Conservation (phyloP, 2,797 vertebrate species). For the Amblyopsis hoosieri region DNA sequence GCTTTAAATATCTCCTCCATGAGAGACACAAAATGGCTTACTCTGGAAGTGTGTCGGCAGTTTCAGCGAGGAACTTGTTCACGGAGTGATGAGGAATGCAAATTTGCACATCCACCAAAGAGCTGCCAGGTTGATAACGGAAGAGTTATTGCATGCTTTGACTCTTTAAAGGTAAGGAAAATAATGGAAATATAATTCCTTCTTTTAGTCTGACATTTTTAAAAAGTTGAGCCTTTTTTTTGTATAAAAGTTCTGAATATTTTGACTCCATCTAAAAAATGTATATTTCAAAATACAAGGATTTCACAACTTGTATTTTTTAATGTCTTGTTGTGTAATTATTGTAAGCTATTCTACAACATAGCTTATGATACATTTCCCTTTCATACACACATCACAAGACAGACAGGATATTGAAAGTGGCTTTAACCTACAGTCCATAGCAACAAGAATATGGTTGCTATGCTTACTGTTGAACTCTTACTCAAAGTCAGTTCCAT, state of each 20-base stretch:
- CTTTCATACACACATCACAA: conserved; percentile 3
- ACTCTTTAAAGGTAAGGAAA: conserved; percentile 96
- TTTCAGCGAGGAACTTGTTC: conserved; percentile 99
- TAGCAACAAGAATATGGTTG: no score
- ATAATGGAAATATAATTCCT: conserved; percentile 15
- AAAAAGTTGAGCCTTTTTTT: neutral
- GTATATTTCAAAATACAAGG: conserved; percentile 41
- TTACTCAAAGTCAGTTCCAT: no score
- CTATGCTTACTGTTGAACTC: no score
- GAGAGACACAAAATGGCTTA: conserved; percentile 99
- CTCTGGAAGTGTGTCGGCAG: conserved; percentile 97
- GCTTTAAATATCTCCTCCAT: conserved; percentile 92
- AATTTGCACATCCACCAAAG: conserved; percentile 98
- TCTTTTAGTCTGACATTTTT: conserved; percentile 4
- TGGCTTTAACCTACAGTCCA: no score
- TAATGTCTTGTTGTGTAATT: conserved; percentile 57
- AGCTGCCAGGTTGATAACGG: conserved; percentile 99
- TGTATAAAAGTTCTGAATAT: no score
- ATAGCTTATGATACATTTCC: neutral
- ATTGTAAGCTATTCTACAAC: neutral
- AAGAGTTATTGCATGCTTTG: conserved; percentile 98
- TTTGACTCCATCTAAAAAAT: no score
- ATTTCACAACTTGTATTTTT: conserved; percentile 39
- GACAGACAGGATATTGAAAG: no score
- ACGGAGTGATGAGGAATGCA: conserved; percentile 98